Percentiles rank a stretch among this genome's conserved stretches.
Evolutionary conservation across 2,797 vertebrate genomes (phyloP).

Genomic region (Squalus acanthias): DNA sequence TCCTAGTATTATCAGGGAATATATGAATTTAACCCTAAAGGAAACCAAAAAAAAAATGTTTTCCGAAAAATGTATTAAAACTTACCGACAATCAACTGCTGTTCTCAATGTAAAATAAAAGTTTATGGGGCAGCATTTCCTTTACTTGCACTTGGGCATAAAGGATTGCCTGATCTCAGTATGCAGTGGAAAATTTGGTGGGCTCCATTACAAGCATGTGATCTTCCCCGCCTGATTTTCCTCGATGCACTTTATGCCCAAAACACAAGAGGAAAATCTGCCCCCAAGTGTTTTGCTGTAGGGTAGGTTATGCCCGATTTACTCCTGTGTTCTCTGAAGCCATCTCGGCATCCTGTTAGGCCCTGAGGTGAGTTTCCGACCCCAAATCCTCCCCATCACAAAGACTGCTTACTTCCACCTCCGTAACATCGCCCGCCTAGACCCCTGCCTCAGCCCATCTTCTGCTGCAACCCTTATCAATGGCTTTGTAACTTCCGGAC

Average conservation of each 20-base stretch:
- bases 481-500: no score
- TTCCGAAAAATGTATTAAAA: not conserved
- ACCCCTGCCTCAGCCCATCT: not conserved
- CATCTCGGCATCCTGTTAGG: no score
- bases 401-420: not conserved
- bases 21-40: not conserved
- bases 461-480: not conserved
- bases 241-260: no score
- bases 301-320: not conserved
- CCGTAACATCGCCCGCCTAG: not conserved
- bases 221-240: not conserved
- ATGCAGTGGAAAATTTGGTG: not conserved
- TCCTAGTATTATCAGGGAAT: not conserved
- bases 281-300: no score
- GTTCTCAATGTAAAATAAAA: not conserved
- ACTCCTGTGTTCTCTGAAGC: no score
- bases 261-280: no score
- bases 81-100: not conserved
- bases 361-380: no score
- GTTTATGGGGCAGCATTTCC: not conserved
- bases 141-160: not conserved
- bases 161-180: not conserved
- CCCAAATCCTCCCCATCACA: not conserved
- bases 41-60: not conserved
- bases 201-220: not conserved